These are phyloP conservation scores for Hymenochirus boettgeri DNA, from an alignment of 2,113 vertebrate species.

Conservation along the genomic window DNA sequence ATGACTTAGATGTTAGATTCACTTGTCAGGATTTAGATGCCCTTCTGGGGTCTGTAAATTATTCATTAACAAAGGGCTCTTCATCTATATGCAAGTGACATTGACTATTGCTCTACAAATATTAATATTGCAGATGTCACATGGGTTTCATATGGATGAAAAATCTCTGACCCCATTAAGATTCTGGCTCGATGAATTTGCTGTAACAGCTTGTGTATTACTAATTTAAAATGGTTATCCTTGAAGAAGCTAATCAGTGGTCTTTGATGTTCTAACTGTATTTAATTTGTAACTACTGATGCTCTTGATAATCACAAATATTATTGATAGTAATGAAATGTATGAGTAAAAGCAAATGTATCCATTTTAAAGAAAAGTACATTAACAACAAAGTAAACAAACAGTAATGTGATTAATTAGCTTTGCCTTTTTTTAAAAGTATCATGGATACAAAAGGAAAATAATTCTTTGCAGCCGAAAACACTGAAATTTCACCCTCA, in stretches of 20 bases:
- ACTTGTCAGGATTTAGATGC: conserved; percentile 36
- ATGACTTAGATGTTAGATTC: conserved; percentile 23
- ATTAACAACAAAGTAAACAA: no score
- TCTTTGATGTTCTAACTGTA: conserved; percentile 6
- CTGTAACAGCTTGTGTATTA: conserved; percentile 22
- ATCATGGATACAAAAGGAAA: no score
- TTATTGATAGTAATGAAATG: no score
- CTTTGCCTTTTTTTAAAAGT: no score
- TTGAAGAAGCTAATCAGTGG: not conserved
- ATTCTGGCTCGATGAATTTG: conserved; percentile 27
- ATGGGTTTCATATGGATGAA: conserved; percentile 34
- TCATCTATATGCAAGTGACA: conserved; percentile 27
- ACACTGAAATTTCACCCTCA: no score
- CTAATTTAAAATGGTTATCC: conserved; percentile 19
- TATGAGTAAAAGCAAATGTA: no score
- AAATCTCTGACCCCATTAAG: conserved; percentile 29
- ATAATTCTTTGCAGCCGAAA: no score
- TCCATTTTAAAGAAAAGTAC: no score
- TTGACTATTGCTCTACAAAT: conserved; percentile 27
- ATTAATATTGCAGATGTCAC: conserved; percentile 42
- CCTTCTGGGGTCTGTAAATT: conserved; percentile 38
- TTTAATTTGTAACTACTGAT: not conserved
- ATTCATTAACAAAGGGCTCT: conserved; percentile 26
- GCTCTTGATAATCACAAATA: not conserved
- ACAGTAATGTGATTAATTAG: no score